These are phyloP conservation scores for Piaya cayana DNA, from an alignment of 2,113 vertebrate genomes.

Conservation along the genomic window DNA sequence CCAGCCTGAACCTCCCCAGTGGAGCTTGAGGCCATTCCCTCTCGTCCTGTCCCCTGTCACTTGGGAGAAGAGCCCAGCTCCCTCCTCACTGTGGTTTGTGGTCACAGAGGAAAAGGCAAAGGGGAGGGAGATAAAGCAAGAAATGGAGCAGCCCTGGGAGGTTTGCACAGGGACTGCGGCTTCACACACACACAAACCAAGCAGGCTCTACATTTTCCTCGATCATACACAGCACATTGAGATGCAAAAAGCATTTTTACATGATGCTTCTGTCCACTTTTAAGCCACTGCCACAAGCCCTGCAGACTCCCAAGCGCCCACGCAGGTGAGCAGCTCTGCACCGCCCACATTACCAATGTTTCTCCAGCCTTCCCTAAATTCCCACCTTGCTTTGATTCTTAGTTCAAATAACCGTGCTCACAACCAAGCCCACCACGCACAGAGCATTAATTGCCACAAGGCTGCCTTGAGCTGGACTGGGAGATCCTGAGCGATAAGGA, in stretches of 20 bases:
- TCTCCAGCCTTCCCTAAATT: not conserved
- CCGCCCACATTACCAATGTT: fast-evolving
- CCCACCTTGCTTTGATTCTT: not conserved
- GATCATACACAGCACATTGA: not conserved
- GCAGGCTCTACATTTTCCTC: not conserved
- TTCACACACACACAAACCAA: not conserved
- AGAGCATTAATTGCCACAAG: not conserved
- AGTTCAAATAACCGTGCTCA: fast-evolving
- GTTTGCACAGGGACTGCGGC: not conserved
- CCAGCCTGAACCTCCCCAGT: too few species aligned
- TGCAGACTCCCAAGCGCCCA: fast-evolving
- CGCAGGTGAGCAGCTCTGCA: not conserved
- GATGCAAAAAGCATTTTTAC: not conserved
- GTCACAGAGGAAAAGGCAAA: fast-evolving
- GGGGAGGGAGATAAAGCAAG: not conserved
- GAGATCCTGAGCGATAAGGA: not conserved
- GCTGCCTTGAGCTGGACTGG: not conserved
- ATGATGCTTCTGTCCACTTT: fast-evolving
- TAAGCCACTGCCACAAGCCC: fast-evolving
- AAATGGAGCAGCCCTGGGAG: not conserved
- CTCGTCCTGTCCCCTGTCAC: too few species aligned
- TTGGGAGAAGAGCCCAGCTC: too few species aligned
- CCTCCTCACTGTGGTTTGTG: too few species aligned
- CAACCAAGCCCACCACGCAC: fast-evolving
- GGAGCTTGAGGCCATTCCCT: too few species aligned